phyloP scores from a whole-genome alignment of 1,140 invertebrate species.

The Caenorhabditis latens region DNA sequence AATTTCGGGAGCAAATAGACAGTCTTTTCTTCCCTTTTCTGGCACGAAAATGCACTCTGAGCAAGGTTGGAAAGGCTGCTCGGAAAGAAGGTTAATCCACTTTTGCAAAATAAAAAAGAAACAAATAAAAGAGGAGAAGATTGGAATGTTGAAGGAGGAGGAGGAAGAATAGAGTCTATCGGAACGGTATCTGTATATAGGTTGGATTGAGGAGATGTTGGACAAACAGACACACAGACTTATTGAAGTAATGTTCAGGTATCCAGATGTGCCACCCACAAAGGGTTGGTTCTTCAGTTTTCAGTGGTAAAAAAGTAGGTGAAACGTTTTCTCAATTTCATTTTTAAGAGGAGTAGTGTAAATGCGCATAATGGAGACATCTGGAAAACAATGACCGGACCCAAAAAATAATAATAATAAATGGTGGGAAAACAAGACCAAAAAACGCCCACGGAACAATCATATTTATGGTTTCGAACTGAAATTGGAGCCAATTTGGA shows the following conservation, averaged over 20 bases:
- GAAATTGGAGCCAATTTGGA: too few relatives aligned
- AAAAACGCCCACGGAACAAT: too few relatives aligned
- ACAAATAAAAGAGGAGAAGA: neutral
- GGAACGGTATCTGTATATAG: neutral
- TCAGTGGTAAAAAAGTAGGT: too few relatives aligned
- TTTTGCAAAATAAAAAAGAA: neutral
- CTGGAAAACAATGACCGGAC: neutral
- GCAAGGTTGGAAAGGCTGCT: too few relatives aligned
- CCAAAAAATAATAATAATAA: neutral
- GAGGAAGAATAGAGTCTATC: neutral
- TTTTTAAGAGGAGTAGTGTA: too few relatives aligned
- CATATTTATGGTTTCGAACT: too few relatives aligned
- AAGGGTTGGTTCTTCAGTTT: too few relatives aligned
- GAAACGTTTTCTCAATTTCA: too few relatives aligned
- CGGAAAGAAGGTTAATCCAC: too few relatives aligned
- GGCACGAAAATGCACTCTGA: neutral
- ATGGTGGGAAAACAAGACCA: neutral
- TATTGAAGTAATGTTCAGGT: too few relatives aligned
- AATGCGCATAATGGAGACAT: neutral
- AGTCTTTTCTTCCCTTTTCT: neutral
- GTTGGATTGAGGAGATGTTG: neutral
- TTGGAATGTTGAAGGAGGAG: neutral
- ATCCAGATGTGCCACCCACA: too few relatives aligned
- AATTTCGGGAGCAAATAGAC: constrained; percentile 41
- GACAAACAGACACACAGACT: too few relatives aligned